Evolutionary conservation across 2,888 invertebrate genomes (phyloP).

Genomic region (Patella pellucida): DNA sequence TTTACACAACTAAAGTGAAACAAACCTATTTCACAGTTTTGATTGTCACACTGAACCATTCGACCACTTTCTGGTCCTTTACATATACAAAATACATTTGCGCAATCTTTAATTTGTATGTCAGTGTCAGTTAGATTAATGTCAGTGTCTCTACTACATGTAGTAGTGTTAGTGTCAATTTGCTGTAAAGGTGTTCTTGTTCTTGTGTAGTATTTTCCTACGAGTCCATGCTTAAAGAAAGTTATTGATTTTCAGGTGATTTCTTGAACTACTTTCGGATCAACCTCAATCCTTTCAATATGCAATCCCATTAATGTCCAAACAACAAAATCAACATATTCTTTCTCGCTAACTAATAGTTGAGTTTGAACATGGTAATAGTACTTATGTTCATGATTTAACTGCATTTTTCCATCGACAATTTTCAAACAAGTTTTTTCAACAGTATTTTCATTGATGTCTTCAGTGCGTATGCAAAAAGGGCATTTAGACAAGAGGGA

Average conservation of each 20-base stretch:
- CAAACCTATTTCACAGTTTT: slow-evolving; percentile 25
- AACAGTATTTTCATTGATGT: neutral
- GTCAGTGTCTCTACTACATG: too few species aligned
- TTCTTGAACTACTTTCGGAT: neutral
- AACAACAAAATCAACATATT: neutral
- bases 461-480: neutral
- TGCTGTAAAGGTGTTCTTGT: too few species aligned
- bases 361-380: neutral
- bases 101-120: neutral
- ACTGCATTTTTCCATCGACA: neutral
- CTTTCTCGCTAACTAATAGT: neutral
- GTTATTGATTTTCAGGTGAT: neutral
- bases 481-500: too few species aligned
- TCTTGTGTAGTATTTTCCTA: neutral
- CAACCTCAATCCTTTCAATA: neutral
- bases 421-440: neutral
- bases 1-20: slow-evolving; percentile 22
- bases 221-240: neutral
- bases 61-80: neutral
- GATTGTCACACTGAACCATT: slow-evolving; percentile 28
- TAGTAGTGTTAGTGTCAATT: too few species aligned
- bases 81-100: slow-evolving; percentile 5
- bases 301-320: neutral
- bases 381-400: neutral
- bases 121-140: neutral